A percentile compares a stretch with the other conserved stretches of the same genome.
These are phyloP conservation scores for Telmatherina bonti DNA, from an alignment of 2,797 vertebrate species.

Conservation along the genomic window DNA sequence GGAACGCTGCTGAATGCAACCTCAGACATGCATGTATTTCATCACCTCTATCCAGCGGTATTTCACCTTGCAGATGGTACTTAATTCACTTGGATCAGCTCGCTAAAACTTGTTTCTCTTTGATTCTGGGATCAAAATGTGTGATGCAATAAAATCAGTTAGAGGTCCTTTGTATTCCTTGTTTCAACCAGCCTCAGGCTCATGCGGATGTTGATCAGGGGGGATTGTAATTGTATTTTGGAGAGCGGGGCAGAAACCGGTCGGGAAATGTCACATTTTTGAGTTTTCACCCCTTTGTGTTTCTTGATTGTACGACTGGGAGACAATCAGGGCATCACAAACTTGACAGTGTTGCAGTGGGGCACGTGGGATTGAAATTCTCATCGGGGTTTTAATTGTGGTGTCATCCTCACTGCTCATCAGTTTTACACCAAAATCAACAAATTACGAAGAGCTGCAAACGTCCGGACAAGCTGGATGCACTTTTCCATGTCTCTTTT, in stretches of 20 bases:
- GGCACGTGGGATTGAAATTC: slow-evolving; percentile 19
- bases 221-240: background rate
- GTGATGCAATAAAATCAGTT: background rate
- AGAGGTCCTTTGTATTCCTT: background rate
- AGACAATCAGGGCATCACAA: background rate
- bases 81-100: background rate
- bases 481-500: slow-evolving; percentile 32
- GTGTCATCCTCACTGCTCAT: slow-evolving; percentile 64
- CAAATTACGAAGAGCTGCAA: slow-evolving; percentile 74
- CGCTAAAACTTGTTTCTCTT: slow-evolving; percentile 11
- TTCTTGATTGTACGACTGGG: background rate
- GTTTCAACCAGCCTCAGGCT: slow-evolving; percentile 4
- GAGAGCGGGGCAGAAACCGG: background rate
- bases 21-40: background rate
- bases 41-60: background rate
- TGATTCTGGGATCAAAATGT: background rate
- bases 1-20: background rate
- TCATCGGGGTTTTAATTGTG: slow-evolving; percentile 55
- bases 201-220: background rate
- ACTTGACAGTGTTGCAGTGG: slow-evolving; percentile 1
- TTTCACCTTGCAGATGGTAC: background rate
- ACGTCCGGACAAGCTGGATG: slow-evolving; percentile 38
- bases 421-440: slow-evolving; percentile 68
- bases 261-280: background rate
- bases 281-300: background rate